Evolutionary conservation across 2,888 invertebrate genomes (phyloP), one percentile per base, ranked within the genome.

Genomic region (Cephus pulcher): DNA sequence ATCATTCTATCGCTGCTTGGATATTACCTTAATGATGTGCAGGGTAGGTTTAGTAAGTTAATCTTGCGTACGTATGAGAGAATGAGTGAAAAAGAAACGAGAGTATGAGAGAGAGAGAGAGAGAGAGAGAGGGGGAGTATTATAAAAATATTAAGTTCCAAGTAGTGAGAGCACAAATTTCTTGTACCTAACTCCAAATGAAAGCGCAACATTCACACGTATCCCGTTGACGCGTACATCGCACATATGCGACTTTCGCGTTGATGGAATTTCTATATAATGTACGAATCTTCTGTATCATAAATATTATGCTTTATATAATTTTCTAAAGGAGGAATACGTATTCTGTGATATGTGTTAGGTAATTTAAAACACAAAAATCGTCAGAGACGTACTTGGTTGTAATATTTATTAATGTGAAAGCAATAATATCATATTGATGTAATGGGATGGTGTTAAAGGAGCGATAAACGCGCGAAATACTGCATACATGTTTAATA

Each of bases 311-410:
- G 85, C 85, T 85, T 56, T 87, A 83, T 84, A 84, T 86, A 83
- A 85, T 85, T 84, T 85, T 85, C 83, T 84, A 82, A 84, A 85
- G 82, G 73, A 75, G 75, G 73, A 76, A 88, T 88, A 88, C 87
- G 89, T 87, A 90, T 90, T 90, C 90, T 90, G 90, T 90, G 90
- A 90, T 90, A 90, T 88, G 89, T 89, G 90, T 90, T 90, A 88
- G 86, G 84, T 89, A 87, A 89, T 86, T 87, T 86, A 83, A 84
- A 71, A 86, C 84, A 84, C 85, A 84, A 86, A 84, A 82, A 84
- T 86, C 85, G 86, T 86, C 86, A 82, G 83, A 84, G 85, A 82
- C 84, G 83, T 86, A 86, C 83, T 85, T 84, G 81, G 82, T 83
- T 84, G 81, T 86, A 86, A 84, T 86, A 85, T 87, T 84, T 86